A percentile compares a stretch with the other conserved stretches of the same genome.
Evolutionary conservation across 2,888 invertebrate species (phyloP).

Genomic region (Portevinia maculata): DNA sequence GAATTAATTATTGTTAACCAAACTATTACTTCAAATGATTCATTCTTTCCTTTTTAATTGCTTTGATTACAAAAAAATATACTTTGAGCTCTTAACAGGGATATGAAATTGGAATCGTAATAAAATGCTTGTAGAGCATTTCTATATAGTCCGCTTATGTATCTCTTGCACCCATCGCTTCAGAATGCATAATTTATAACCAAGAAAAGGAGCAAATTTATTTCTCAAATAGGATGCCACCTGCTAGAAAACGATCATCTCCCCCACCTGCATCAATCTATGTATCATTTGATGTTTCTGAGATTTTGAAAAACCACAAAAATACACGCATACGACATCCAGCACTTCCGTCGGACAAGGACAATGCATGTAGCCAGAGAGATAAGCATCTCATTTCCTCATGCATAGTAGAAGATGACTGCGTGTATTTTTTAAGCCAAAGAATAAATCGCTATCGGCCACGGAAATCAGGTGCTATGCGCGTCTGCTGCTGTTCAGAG

Average conservation of each 20-base stretch:
- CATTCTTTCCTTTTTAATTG: too few relatives aligned
- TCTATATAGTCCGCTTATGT: too few relatives aligned
- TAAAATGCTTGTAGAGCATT: too few relatives aligned
- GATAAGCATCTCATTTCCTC: slow-evolving; percentile 72
- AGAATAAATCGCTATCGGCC: slow-evolving; percentile 71
- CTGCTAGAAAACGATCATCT: slow-evolving; percentile 29
- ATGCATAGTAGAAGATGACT: slow-evolving; percentile 9
- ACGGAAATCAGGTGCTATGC: slow-evolving; percentile 72
- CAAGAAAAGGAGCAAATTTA: not conserved
- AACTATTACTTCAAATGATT: too few relatives aligned
- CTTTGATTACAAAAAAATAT: too few relatives aligned
- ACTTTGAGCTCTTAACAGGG: too few relatives aligned
- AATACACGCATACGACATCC: slow-evolving; percentile 44
- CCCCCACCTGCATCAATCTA: not conserved
- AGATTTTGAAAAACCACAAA: slow-evolving; percentile 36
- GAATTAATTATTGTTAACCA: too few relatives aligned
- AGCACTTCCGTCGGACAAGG: slow-evolving; percentile 66
- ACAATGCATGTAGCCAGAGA: slow-evolving; percentile 54
- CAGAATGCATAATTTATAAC: slow-evolving; percentile 1
- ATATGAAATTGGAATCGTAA: too few relatives aligned
- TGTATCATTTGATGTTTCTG: too few relatives aligned
- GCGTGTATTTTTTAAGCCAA: slow-evolving; percentile 37
- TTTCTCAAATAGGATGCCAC: slow-evolving; percentile 45
- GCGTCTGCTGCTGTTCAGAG: slow-evolving; percentile 44
- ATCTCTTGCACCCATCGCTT: not conserved